phyloP scores from a whole-genome alignment of 2,113 vertebrate species.

The Trinectes maculatus region DNA sequence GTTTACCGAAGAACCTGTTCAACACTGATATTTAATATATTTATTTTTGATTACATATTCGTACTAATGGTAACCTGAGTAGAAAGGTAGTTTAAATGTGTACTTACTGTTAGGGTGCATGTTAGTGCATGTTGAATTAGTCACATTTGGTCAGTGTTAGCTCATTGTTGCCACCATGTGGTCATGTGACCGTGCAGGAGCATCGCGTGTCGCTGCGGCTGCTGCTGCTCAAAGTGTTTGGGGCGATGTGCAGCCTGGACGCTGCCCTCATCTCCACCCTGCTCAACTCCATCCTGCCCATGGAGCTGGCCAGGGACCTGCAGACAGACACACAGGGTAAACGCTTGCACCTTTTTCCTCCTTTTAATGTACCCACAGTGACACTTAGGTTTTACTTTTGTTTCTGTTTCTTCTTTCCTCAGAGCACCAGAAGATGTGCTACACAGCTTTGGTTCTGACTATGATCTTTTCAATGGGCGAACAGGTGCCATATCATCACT shows the following conservation, averaged over 20 bases:
- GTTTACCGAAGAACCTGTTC: not conserved
- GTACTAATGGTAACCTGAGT: not conserved
- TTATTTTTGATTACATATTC: not conserved
- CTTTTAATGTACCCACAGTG: not conserved
- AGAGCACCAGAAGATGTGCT: conserved; percentile 99
- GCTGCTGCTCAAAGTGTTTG: conserved; percentile 95
- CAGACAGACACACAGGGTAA: conserved; percentile 93
- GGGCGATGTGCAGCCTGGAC: conserved; percentile 96
- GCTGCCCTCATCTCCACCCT: conserved; percentile 91
- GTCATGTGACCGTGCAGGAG: conserved; percentile 81
- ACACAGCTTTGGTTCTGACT: conserved; percentile 93
- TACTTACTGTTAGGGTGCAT: not conserved
- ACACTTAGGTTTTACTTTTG: not conserved
- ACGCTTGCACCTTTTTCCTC: not conserved
- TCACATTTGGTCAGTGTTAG: not conserved
- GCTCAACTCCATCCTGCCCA: conserved; percentile 94
- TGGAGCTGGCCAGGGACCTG: conserved; percentile 97
- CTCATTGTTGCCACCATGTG: conserved; percentile 16
- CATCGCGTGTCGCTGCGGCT: conserved; percentile 89
- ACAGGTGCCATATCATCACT: conserved; percentile 95
- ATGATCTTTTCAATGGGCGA: conserved; percentile 99
- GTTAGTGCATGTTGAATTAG: not conserved
- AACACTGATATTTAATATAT: not conserved
- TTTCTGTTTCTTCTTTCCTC: conserved; percentile 25
- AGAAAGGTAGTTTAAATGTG: not conserved